Percentiles rank a stretch among this genome's conserved stretches.
Evolutionary conservation across 2,888 invertebrate genomes (phyloP).

Genomic region (Hydraecia micacea): DNA sequence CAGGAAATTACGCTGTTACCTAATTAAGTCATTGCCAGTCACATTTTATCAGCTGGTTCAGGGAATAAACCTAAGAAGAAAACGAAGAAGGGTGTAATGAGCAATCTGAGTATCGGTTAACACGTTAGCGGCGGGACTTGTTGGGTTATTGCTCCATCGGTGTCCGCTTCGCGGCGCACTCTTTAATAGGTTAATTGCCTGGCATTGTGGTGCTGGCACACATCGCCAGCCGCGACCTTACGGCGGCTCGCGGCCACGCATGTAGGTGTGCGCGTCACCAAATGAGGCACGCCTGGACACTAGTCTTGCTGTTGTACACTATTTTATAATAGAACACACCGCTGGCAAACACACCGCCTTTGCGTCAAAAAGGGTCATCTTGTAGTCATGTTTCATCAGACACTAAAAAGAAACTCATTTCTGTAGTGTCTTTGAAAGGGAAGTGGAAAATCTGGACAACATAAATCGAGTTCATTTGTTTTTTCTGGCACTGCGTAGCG

Average conservation of each 20-base stretch:
- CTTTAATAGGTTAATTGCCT: slow-evolving; percentile 89
- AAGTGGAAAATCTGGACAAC: slow-evolving; percentile 65
- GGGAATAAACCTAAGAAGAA: slow-evolving; percentile 25
- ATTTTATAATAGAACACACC: slow-evolving; percentile 55
- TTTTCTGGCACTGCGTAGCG: slow-evolving; percentile 73
- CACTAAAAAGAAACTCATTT: slow-evolving; percentile 49
- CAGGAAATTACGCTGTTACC: slow-evolving; percentile 14
- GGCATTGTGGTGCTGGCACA: slow-evolving; percentile 89
- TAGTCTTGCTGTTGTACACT: slow-evolving; percentile 60
- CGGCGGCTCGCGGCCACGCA: slow-evolving; percentile 86
- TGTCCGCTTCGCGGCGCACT: slow-evolving; percentile 82
- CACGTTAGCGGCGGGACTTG: slow-evolving; percentile 78
- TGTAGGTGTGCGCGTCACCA: slow-evolving; percentile 83
- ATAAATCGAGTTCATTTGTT: slow-evolving; percentile 71
- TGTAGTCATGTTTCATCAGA: slow-evolving; percentile 48
- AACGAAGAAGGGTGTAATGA: slow-evolving; percentile 33
- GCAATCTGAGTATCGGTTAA: slow-evolving; percentile 72
- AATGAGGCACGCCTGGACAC: slow-evolving; percentile 77
- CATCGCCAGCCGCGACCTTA: slow-evolving; percentile 88
- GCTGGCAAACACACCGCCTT: slow-evolving; percentile 48
- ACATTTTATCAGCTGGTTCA: slow-evolving; percentile 23
- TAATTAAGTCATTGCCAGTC: slow-evolving; percentile 17
- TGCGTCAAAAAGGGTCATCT: slow-evolving; percentile 48
- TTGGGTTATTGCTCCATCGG: slow-evolving; percentile 84
- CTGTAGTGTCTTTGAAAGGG: slow-evolving; percentile 58